Evolutionary conservation across 2,888 invertebrate genomes (phyloP).

Genomic region (Bibio marci): DNA sequence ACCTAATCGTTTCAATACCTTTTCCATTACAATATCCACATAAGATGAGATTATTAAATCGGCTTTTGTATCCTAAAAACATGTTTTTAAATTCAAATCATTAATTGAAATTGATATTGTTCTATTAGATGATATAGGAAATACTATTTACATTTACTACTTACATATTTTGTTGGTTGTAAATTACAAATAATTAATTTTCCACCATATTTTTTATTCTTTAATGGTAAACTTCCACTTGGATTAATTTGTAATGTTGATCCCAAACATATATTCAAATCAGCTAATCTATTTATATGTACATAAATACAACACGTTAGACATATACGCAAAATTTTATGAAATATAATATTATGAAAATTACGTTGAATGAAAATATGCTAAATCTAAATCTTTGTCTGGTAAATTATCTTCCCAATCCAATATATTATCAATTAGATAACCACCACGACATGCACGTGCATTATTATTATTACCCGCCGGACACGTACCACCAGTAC

Average conservation of each 20-base stretch:
- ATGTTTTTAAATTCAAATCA: neutral
- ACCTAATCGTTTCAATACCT: slow-evolving; percentile 54
- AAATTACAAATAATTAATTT: slow-evolving; percentile 87
- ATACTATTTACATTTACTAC: slow-evolving; percentile 17
- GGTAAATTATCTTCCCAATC: slow-evolving; percentile 97
- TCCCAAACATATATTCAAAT: slow-evolving; percentile 85
- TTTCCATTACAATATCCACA: slow-evolving; percentile 66
- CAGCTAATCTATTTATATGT: slow-evolving; percentile 56
- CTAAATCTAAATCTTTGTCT: slow-evolving; percentile 63
- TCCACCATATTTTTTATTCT: slow-evolving; percentile 69
- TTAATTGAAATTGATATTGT: no score
- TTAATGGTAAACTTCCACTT: slow-evolving; percentile 82
- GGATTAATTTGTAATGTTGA: slow-evolving; percentile 97
- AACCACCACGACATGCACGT: slow-evolving; percentile 80
- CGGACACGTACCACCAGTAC: slow-evolving; percentile 46
- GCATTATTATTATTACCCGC: slow-evolving; percentile 31
- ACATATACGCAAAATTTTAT: neutral
- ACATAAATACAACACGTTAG: slow-evolving; percentile 7
- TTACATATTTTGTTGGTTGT: slow-evolving; percentile 94
- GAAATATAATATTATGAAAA: slow-evolving; percentile 6
- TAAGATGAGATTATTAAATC: slow-evolving; percentile 76
- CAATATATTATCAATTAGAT: slow-evolving; percentile 75
- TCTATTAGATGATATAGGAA: slow-evolving; percentile 20
- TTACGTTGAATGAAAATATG: slow-evolving; percentile 63
- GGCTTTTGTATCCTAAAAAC: slow-evolving; percentile 84